Conservation (phyloP, 2,113 vertebrate species). For the Pachycephala philippinensis region DNA sequence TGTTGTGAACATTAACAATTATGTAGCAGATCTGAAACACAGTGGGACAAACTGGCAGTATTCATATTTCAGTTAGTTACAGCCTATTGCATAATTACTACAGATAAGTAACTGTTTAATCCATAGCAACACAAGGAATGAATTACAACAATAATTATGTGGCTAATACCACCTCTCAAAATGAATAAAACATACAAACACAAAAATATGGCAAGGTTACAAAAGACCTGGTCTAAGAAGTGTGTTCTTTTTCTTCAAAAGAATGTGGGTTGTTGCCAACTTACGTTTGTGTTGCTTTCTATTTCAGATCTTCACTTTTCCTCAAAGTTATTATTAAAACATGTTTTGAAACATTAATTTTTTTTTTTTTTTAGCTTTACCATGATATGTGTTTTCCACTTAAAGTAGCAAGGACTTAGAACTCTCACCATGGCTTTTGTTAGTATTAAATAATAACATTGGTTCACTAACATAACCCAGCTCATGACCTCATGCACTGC, state of each 20-base stretch:
- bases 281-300: background rate
- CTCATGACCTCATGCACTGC: background rate
- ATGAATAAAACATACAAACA: background rate
- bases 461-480: background rate
- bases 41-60: conserved; percentile 54
- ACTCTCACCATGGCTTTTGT: background rate
- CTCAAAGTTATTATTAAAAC: background rate
- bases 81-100: conserved; percentile 60
- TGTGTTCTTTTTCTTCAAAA: background rate
- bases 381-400: background rate
- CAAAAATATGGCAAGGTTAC: background rate
- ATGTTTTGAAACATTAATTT: background rate
- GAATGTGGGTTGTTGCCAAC: background rate
- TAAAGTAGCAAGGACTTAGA: background rate
- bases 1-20: conserved; percentile 64
- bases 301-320: background rate
- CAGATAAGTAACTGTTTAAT: conserved; percentile 51
- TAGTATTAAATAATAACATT: background rate
- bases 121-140: conserved; percentile 4
- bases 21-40: conserved; percentile 59
- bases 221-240: background rate
- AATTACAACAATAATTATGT: conserved; percentile 42
- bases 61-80: conserved; percentile 65
- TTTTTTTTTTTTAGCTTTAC: background rate
- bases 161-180: background rate